phyloP scores from a whole-genome alignment of 2,113 vertebrate species.

The Silurus asotus region DNA sequence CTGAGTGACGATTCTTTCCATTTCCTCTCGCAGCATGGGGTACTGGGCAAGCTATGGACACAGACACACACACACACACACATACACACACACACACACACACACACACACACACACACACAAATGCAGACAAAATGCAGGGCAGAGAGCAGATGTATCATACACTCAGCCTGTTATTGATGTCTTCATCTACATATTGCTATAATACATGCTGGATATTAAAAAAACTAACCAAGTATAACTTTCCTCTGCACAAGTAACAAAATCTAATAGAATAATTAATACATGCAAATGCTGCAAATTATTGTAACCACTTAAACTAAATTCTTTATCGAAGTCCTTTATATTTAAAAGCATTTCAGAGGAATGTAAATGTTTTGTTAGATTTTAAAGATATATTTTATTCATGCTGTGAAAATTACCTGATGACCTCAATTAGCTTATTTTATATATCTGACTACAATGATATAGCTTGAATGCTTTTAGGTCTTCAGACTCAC shows the following conservation, averaged over 20 bases:
- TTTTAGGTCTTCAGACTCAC: neutral
- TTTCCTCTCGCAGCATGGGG: conserved; percentile 93
- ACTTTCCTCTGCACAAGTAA: neutral
- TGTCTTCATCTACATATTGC: neutral
- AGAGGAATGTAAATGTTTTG: neutral
- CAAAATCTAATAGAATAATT: neutral
- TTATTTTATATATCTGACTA: neutral
- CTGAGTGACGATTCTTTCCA: conserved; percentile 97
- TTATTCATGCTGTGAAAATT: neutral
- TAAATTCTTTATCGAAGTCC: neutral
- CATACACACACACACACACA: conserved; percentile 36
- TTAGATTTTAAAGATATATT: neutral
- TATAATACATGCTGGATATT: neutral
- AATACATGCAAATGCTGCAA: neutral
- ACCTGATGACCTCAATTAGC: neutral
- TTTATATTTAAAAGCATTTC: neutral
- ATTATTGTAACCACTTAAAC: neutral
- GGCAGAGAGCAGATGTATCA: conserved; percentile 59
- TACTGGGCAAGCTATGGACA: conserved; percentile 91
- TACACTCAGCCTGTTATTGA: neutral
- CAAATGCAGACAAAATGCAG: conserved; percentile 7
- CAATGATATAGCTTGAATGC: neutral
- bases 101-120: conserved; percentile 37
- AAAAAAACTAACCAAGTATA: neutral
- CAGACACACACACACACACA: conserved; percentile 35